Base-by-base conservation (phyloP, 1,140 invertebrate species). In the Brachionus manjavacas region DNA sequence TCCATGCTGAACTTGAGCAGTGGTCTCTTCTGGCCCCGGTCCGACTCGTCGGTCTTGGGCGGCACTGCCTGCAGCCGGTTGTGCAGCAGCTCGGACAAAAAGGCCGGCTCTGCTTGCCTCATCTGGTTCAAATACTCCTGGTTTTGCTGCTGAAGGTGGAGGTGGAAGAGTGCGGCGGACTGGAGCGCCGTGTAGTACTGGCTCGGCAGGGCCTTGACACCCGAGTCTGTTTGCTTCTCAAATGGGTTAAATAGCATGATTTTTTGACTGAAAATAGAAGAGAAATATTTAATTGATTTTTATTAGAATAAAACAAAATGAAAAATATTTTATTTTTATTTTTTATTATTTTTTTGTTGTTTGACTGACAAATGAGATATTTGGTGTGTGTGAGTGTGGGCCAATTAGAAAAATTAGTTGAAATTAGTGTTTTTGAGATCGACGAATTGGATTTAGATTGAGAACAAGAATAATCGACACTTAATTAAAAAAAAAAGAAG, bases 1-100 rank as follows among this genome's bases (percentile, higher is more conserved):
- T 76, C 72, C 72, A 76, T 76, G 72, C 72, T 76, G 41, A 76
- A 76, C 46, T 76, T 76, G 3, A 76, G 25, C 7, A 76, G 25
- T 1, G 72, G 72, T 28, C 72, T 3, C 31, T 76, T 76, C 31
- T 46, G 20, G 23, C 2, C 8, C 7, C 25, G 41, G 20, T 76
- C 72, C 11, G n/a, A 7, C 35, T 72, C 68, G 6, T 76, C 72
- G 12, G 2, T 25, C 41, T 46, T 76, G n/a, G 23, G 3, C 41
- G 46, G 20, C 25, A 2, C 25, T 8, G 72, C 23, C 25, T 16
- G 72, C 16, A 46, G 43, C 23, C 31, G 41, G 9, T 1, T 25
- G 20, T 76, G 39, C 20, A 76, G 25, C 41, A 76, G 8, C 2
- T 76, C 72, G 39, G 41, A 35, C 39, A 76, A 76, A 49, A 52